A percentile compares a stretch with the other conserved stretches of the same genome.
phyloP scores from a whole-genome alignment of 2,797 vertebrate genomes.

The Chrysocyon brachyurus region DNA sequence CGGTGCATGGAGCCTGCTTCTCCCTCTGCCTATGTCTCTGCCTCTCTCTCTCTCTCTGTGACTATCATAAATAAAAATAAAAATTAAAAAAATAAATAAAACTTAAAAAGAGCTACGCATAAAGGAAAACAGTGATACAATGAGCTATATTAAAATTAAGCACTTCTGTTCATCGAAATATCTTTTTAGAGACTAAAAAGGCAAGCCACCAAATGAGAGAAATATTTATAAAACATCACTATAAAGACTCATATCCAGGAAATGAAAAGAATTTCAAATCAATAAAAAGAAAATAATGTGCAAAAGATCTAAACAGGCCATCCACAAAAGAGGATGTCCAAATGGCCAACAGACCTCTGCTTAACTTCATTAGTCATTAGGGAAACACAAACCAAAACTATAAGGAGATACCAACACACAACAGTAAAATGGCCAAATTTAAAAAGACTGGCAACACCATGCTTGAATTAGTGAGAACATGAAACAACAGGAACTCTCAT shows the following conservation, averaged over 20 bases:
- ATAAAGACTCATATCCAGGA: neutral
- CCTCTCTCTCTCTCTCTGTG: no score
- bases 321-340: neutral
- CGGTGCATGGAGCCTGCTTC: no score
- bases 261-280: neutral
- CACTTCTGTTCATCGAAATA: neutral
- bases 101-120: neutral
- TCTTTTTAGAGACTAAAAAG: conserved; percentile 44
- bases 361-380: neutral
- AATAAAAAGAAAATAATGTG: neutral
- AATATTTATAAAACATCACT: conserved; percentile 10
- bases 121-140: neutral
- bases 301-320: conserved; percentile 6
- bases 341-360: neutral
- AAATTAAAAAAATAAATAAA: no score
- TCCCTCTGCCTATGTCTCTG: no score
- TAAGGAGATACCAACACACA: neutral
- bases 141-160: conserved; percentile 27
- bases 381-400: conserved; percentile 10
- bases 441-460: neutral
- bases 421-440: conserved; percentile 41
- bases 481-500: neutral
- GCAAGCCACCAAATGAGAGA: conserved; percentile 10
- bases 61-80: no score
- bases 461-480: neutral